Base-by-base conservation (phyloP, 2,113 vertebrate genomes). In the Coturnix japonica region DNA sequence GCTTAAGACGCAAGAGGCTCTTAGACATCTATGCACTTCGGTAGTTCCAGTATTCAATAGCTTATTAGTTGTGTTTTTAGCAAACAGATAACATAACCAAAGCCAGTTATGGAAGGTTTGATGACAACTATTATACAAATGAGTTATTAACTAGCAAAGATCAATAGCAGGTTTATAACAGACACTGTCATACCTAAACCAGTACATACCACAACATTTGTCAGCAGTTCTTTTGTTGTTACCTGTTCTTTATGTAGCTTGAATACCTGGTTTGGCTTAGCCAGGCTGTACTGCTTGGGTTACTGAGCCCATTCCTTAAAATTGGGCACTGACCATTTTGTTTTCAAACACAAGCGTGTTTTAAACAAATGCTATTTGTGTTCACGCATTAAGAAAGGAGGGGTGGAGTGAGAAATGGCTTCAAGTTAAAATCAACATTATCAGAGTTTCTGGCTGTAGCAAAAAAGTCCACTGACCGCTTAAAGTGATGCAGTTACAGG, bases 251-350 rank as follows among this genome's bases (percentile, higher is more conserved):
- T 49, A 28, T 59, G 10, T 14, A 30, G 17, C 76, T 87, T 80
- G 30, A 67, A 94, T 89, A 85, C 51, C 5, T 64, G 20, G n/a
- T 67, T 80, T 74, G 51, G 46, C 22, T 47, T 83, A 74, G 25
- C 77, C 35, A 73, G 23, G 61, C 8, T 31, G 22, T 7, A 6
- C 33, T 75, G 47, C 61, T n/a, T 60, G 30, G 20, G n/a, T 64
- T 37, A 33, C 49, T 10, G 23, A 66, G 13, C 49, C 60, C 3
- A 18, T 1, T 33, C 31, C 51, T 46, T 87, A 56, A 64, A 76
- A 31, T 3, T 11, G 11, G 17, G 35, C 14, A 49, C 15, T 43
- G 64, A 5, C 0, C 7, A 30, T 23, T 81, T 73, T 84, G 53
- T 84, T 72, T 21, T 88, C 25, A 70, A 41, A 84, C 46, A 23